Percentiles rank a stretch among this genome's conserved stretches.
phyloP scores from a whole-genome alignment of 2,113 vertebrate genomes.

The Pionites leucogaster region DNA sequence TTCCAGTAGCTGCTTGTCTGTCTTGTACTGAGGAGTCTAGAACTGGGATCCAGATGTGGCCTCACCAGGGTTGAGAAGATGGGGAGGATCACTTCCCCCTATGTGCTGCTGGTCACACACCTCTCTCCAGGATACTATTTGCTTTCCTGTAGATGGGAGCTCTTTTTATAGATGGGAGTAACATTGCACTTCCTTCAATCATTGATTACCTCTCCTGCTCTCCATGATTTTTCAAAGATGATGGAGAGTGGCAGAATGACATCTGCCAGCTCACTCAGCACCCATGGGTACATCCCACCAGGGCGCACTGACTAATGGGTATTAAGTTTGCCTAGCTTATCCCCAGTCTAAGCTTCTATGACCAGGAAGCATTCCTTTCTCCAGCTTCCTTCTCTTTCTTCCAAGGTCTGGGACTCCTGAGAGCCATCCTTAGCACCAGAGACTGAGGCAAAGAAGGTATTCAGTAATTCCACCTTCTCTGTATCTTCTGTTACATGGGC shows the following conservation, averaged over 20 bases:
- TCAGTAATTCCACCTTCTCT: background rate
- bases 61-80: background rate
- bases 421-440: background rate
- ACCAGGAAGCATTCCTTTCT: background rate
- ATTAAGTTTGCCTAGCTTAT: background rate
- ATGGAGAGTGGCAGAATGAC: background rate
- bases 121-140: background rate
- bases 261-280: background rate
- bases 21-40: background rate
- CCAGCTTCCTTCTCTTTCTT: background rate
- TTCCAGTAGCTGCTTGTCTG: background rate
- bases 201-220: background rate
- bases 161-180: background rate
- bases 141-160: background rate
- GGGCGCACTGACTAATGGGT: background rate
- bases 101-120: background rate
- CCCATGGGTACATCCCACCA: background rate
- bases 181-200: background rate
- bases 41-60: background rate
- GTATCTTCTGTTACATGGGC: background rate
- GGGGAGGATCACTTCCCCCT: background rate
- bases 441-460: background rate
- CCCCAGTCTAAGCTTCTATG: background rate
- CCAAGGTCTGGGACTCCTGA: background rate
- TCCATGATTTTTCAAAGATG: background rate